Conservation (phyloP, 2,113 vertebrate species). For the Petaurus breviceps region DNA sequence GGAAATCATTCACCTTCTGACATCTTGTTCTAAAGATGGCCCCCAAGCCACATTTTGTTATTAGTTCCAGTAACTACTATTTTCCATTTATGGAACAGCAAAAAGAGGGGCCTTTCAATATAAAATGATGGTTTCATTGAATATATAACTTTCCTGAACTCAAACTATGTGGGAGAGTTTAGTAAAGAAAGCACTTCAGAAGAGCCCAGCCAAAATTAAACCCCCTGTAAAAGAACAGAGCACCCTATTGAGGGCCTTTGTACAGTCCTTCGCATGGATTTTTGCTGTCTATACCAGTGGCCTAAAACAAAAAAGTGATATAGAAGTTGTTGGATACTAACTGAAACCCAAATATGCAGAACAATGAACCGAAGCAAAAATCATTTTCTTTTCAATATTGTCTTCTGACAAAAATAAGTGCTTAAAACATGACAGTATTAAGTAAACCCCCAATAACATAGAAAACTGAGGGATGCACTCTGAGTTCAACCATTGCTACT, state of each 20-base stretch:
- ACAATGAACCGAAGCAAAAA: background rate
- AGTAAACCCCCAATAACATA: background rate
- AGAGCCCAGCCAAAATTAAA: background rate
- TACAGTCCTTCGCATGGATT: slow-evolving; percentile 8
- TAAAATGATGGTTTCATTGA: slow-evolving; percentile 26
- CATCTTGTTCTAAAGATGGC: background rate
- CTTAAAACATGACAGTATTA: background rate
- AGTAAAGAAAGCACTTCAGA: background rate
- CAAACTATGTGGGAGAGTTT: background rate
- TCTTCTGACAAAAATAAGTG: background rate
- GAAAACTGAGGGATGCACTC: background rate
- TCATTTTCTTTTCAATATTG: background rate
- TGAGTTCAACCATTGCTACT: background rate
- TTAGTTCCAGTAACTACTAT: background rate
- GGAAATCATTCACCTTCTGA: background rate
- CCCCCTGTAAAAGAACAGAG: background rate
- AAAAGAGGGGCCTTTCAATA: background rate
- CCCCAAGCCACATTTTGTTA: background rate
- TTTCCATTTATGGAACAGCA: background rate
- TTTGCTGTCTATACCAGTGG: slow-evolving; percentile 1
- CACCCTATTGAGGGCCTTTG: background rate
- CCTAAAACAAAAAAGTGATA: background rate
- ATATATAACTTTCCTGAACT: slow-evolving; percentile 17
- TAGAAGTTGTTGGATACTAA: background rate
- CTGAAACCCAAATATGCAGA: background rate